These are phyloP conservation scores for Hydra vulgaris DNA, from an alignment of 30 jellyfish, hydroid and myxozoan species.

Conservation along the genomic window DNA sequence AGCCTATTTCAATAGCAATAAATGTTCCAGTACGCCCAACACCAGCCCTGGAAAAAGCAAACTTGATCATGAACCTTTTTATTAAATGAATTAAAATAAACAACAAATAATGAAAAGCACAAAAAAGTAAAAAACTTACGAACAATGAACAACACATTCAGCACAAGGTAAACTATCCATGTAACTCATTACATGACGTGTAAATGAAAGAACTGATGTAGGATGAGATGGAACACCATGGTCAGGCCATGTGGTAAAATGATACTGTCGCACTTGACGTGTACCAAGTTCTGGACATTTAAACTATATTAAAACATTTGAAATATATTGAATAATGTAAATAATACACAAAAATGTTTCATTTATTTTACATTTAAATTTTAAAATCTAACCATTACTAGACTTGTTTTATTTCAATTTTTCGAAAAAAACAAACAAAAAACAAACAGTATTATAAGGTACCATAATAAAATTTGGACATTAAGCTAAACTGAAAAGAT, in stretches of 20 bases:
- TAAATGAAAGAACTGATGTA: constrained; percentile 69
- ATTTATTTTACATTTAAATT: too few relatives aligned
- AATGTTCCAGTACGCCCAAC: constrained; percentile 95
- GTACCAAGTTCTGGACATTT: constrained; percentile 37
- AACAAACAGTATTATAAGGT: too few relatives aligned
- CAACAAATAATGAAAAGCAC: too few relatives aligned
- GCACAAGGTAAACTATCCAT: constrained; percentile 33
- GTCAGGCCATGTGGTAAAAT: constrained; percentile 89
- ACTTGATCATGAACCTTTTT: not conserved
- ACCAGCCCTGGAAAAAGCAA: constrained; percentile 64
- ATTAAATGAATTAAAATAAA: too few relatives aligned
- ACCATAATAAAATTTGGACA: too few relatives aligned
- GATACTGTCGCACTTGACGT: constrained; percentile 83
- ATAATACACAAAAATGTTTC: not conserved
- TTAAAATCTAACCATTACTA: too few relatives aligned
- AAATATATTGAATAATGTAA: not conserved
- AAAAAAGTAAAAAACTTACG: constrained; percentile 33
- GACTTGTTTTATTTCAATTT: too few relatives aligned
- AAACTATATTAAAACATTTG: constrained; percentile 7
- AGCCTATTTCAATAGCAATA: constrained; percentile 72
- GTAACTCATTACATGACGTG: constrained; percentile 79
- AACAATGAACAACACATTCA: constrained; percentile 83
- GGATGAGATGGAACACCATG: constrained; percentile 97
- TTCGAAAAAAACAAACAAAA: too few relatives aligned
- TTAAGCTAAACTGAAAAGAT: too few relatives aligned